phyloP scores from a whole-genome alignment of 2,797 vertebrate species.

The Mus spretus region DNA sequence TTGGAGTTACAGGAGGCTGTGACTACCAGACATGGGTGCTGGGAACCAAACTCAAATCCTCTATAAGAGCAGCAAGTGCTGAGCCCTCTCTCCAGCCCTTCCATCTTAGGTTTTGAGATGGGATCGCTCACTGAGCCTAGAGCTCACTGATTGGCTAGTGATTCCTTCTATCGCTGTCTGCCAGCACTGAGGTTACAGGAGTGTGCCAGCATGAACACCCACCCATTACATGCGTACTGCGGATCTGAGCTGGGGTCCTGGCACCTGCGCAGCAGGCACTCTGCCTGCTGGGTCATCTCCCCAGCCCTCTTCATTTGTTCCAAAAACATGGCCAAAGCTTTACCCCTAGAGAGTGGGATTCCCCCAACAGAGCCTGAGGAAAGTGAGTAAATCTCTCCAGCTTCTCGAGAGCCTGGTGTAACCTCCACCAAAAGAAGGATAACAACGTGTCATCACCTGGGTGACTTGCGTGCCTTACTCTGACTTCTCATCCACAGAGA shows the following conservation, averaged over 20 bases:
- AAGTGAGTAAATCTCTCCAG: slow-evolving; percentile 50
- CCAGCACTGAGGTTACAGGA: not conserved
- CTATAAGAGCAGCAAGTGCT: not conserved
- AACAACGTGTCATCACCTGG: slow-evolving; percentile 62
- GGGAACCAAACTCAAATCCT: not conserved
- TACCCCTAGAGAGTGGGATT: not conserved
- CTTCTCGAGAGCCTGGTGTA: slow-evolving; percentile 38
- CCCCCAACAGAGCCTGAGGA: slow-evolving; percentile 4
- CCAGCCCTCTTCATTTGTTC: no score
- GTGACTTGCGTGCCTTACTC: not conserved
- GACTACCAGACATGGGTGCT: no score
- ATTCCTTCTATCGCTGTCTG: no score
- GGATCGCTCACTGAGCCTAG: no score
- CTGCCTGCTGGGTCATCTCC: no score
- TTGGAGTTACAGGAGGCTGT: not conserved
- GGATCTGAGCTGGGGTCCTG: no score
- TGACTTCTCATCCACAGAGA: slow-evolving; percentile 36
- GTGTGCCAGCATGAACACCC: not conserved
- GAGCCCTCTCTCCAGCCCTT: not conserved
- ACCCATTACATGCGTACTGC: no score
- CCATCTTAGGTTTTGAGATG: not conserved
- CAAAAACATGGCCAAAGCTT: not conserved
- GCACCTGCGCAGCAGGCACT: no score
- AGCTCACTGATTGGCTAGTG: no score
- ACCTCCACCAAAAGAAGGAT: not conserved